Percentiles rank a stretch among this genome's conserved stretches.
Evolutionary conservation across 2,888 invertebrate species (phyloP).

Genomic region (Steinernema carpocapsae): DNA sequence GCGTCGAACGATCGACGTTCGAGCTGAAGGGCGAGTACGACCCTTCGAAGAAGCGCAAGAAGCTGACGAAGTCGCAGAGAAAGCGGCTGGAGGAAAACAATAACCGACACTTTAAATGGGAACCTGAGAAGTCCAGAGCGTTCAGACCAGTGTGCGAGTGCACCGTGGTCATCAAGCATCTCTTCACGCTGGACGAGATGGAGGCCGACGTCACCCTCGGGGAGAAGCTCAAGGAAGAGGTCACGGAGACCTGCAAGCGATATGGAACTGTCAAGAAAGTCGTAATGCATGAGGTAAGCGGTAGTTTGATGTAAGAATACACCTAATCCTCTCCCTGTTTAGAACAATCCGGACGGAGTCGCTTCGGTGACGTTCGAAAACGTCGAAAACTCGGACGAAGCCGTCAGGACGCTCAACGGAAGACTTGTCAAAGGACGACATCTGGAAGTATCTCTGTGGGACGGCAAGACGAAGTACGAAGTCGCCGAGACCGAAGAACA

Average conservation of each 20-base stretch:
- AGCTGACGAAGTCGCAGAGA: slow-evolving; percentile 84
- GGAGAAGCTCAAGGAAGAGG: slow-evolving; percentile 86
- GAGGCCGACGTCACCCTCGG: slow-evolving; percentile 80
- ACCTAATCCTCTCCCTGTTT: slow-evolving; percentile 43
- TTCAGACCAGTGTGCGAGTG: slow-evolving; percentile 86
- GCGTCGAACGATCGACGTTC: slow-evolving; percentile 90
- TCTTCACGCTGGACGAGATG: slow-evolving; percentile 87
- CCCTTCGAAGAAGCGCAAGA: slow-evolving; percentile 85
- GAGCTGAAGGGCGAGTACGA: slow-evolving; percentile 85
- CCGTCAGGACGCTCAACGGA: slow-evolving; percentile 84
- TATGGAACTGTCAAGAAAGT: slow-evolving; percentile 91
- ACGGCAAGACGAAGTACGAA: slow-evolving; percentile 90
- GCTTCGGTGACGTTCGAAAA: slow-evolving; percentile 88
- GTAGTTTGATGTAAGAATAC: not conserved
- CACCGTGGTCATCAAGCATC: slow-evolving; percentile 88
- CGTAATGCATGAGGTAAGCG: slow-evolving; percentile 81
- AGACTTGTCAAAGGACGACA: slow-evolving; percentile 87
- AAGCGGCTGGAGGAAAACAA: slow-evolving; percentile 81
- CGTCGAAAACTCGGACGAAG: slow-evolving; percentile 88
- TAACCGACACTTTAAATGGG: slow-evolving; percentile 92
- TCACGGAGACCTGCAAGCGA: slow-evolving; percentile 86
- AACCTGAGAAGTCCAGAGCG: slow-evolving; percentile 86
- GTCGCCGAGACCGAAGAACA: slow-evolving; percentile 89
- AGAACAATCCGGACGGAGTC: slow-evolving; percentile 87
- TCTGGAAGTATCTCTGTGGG: slow-evolving; percentile 87